Evolutionary conservation across 2,888 invertebrate species (phyloP).

Genomic region (Reticulitermes lucifugus): DNA sequence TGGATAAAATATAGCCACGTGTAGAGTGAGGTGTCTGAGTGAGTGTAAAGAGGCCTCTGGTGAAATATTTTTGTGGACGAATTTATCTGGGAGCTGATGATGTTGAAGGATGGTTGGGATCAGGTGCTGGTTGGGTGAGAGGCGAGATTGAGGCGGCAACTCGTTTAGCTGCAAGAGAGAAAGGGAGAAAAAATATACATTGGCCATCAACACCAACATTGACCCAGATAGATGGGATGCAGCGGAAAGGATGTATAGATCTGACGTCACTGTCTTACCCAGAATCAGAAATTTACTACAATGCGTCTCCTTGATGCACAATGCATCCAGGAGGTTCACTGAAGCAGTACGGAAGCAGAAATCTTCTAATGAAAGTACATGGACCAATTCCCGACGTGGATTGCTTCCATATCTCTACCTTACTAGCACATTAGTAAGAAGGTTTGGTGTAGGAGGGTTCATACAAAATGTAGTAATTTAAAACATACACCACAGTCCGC

Average conservation of each 20-base stretch:
- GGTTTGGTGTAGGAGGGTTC: no score
- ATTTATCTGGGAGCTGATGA: conserved; percentile 40
- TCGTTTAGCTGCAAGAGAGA: conserved; percentile 8
- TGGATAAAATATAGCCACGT: not conserved
- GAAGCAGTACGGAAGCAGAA: not conserved
- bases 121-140: conserved; percentile 33
- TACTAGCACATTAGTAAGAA: no score
- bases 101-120: conserved; percentile 38
- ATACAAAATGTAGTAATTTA: no score
- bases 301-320: not conserved
- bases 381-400: not conserved
- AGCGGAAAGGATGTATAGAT: not conserved
- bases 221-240: conserved; percentile 38
- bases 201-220: conserved; percentile 34
- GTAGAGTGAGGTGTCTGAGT: not conserved
- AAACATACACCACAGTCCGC: no score
- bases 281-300: not conserved
- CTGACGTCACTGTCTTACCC: conserved; percentile 13
- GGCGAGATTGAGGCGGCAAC: conserved; percentile 36
- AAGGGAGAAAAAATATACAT: conserved; percentile 19
- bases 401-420: no score
- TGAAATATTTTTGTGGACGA: conserved; percentile 34
- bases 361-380: not conserved
- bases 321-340: not conserved
- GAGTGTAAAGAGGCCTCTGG: not conserved